Evolutionary conservation across 1,140 invertebrate species (phyloP), one percentile per base, ranked within the genome.

Genomic region (Brachionus angularis): DNA sequence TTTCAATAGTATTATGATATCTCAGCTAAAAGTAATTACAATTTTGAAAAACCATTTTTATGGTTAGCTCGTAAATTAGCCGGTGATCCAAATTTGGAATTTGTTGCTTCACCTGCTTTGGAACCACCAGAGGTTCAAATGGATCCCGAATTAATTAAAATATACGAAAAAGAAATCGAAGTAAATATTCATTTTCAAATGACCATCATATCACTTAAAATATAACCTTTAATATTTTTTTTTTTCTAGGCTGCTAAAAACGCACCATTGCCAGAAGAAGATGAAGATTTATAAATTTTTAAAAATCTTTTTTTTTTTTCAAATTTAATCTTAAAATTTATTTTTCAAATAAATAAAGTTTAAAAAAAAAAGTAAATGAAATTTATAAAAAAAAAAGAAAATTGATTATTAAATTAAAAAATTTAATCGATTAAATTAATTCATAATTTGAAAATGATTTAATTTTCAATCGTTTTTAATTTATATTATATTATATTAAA

Each of bases 1-100:
- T n/a, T n/a, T n/a, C n/a, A n/a, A n/a, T n/a, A n/a, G n/a, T 99
- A 99, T 86, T 99, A 98, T 78, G 96, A 99, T 79, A 98, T 99
- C 80, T 97, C 93, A 80, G 96, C 96, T 12, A 99, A 98, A 81
- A 96, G 92, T 78, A 99, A 99, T 83, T 99, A 99, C 86, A 99
- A 99, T 83, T 98, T 99, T 79, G 96, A 99, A 79, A 99, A 99
- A 83, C 96, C 96, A 42, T 99, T 99, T 87, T 84, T 98, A 55
- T 98, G 94, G 94, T 83, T 98, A 77, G 96, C 94, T 10, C 86
- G 94, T 46, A 98, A 99, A 82, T 83, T 58, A 33, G 94, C 97
- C 78, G 96, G 96, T 74, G 96, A 99, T 85, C 91, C 94, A 7
- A 98, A 99, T 82, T 83, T 99, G 46, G 95, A 98, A 80, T 98